Conservation (phyloP, 2,888 invertebrate species). For the Plutella xylostella region DNA sequence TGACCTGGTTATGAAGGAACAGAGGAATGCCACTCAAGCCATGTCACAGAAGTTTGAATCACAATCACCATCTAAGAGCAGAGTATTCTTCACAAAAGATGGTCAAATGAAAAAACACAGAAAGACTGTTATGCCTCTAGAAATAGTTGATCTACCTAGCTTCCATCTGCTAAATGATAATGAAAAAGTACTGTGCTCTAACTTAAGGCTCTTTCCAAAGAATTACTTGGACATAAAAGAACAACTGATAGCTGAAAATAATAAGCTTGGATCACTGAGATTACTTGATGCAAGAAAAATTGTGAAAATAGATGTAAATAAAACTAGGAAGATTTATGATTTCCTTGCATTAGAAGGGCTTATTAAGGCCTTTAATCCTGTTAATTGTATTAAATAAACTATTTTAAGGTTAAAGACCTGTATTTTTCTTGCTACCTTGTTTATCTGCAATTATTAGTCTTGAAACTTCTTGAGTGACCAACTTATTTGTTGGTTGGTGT, state of each 20-base stretch:
- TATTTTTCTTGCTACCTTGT: too few relatives aligned
- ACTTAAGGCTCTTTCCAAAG: conserved; percentile 78
- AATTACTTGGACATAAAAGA: conserved; percentile 84
- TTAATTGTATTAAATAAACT: too few relatives aligned
- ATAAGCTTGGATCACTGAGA: conserved; percentile 78
- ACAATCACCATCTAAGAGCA: conserved; percentile 39
- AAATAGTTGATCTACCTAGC: conserved; percentile 81
- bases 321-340: conserved; percentile 89
- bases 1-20: conserved; percentile 64
- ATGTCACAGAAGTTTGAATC: conserved; percentile 48
- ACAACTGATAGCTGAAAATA: conserved; percentile 79
- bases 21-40: conserved; percentile 35
- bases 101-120: conserved; percentile 34
- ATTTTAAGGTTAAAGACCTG: too few relatives aligned
- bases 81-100: conserved; percentile 26
- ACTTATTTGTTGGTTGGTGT: too few relatives aligned
- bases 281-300: conserved; percentile 85
- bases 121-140: conserved; percentile 56
- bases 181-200: conserved; percentile 84
- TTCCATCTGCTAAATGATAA: conserved; percentile 77
- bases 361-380: too few relatives aligned
- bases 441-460: too few relatives aligned
- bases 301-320: conserved; percentile 94
- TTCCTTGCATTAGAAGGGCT: conserved; percentile 79
- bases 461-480: too few relatives aligned